These are phyloP conservation scores for Campoplex nolae DNA, from an alignment of 2,888 invertebrate genomes.

Conservation along the genomic window DNA sequence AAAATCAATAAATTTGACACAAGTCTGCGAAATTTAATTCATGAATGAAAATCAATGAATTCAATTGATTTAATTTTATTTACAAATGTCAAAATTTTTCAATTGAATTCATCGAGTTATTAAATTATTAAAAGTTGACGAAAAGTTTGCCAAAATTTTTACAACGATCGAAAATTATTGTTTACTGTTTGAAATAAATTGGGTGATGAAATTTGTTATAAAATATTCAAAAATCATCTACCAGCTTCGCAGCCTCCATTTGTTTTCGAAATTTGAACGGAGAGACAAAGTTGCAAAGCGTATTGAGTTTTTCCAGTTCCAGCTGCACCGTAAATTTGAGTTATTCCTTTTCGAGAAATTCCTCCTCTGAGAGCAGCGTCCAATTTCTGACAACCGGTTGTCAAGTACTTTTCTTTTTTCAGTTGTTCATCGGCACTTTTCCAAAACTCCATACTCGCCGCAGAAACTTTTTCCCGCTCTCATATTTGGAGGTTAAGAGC, in stretches of 20 bases:
- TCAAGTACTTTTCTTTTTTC: conserved; percentile 75
- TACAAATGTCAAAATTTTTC: no score
- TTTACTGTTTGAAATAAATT: neutral
- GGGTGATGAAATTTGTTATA: neutral
- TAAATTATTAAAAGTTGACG: no score
- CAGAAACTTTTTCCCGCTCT: neutral
- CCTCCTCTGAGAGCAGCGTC: conserved; percentile 89
- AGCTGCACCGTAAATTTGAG: conserved; percentile 93
- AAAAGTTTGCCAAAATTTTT: no score
- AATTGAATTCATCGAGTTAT: neutral
- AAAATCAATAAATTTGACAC: no score
- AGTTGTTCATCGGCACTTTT: conserved; percentile 63
- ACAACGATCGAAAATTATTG: no score
- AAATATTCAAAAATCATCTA: conserved; percentile 67
- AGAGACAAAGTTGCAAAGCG: conserved; percentile 89
- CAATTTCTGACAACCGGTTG: conserved; percentile 87
- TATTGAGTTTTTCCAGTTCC: conserved; percentile 94
- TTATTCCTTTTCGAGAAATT: conserved; percentile 88
- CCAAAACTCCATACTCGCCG: conserved; percentile 40
- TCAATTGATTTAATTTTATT: no score
- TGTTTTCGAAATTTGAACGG: conserved; percentile 86
- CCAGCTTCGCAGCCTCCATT: conserved; percentile 86
- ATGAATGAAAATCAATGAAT: no score
- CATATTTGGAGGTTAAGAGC: conserved; percentile 16
- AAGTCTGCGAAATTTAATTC: no score